Percentiles rank a stretch among this genome's conserved stretches.
Conservation (phyloP, 2,888 invertebrate species). For the Scelioninae gen. 1 region DNA sequence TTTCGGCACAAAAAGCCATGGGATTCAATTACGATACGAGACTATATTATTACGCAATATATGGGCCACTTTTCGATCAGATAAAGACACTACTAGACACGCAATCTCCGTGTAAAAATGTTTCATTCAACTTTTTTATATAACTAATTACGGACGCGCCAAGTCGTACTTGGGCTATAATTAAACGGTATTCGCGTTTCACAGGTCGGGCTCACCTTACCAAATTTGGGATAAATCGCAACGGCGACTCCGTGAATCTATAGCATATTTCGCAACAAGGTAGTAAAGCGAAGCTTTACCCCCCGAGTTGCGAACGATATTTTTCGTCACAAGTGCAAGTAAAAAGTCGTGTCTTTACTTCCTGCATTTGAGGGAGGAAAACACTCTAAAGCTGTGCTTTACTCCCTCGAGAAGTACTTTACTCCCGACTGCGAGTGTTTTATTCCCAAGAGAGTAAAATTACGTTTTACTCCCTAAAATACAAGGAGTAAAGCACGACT, state of each 20-base stretch:
- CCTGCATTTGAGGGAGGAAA: no score
- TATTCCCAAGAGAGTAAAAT: no score
- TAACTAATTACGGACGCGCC: conserved; percentile 55
- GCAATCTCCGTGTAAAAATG: conserved; percentile 38
- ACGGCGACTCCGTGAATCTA: conserved; percentile 53
- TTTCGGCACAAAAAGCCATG: conserved; percentile 31
- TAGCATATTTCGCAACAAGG: no score
- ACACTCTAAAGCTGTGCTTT: no score
- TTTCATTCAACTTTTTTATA: conserved; percentile 48
- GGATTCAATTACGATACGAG: conserved; percentile 49
- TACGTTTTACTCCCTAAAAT: no score
- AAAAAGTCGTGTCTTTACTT: no score
- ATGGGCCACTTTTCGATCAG: conserved; percentile 48
- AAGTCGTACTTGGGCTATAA: conserved; percentile 46
- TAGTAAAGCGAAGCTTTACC: no score
- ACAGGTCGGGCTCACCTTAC: conserved; percentile 39
- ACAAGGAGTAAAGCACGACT: no score
- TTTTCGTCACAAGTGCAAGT: no score
- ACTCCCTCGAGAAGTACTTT: no score
- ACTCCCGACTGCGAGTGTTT: no score
- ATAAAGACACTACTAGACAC: conserved; percentile 36
- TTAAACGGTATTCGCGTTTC: conserved; percentile 64
- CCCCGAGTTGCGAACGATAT: no score
- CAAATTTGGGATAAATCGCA: conserved; percentile 36
- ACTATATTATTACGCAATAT: conserved; percentile 53